Base-by-base conservation (phyloP, 2,888 invertebrate genomes). In the Suillia variegata region DNA sequence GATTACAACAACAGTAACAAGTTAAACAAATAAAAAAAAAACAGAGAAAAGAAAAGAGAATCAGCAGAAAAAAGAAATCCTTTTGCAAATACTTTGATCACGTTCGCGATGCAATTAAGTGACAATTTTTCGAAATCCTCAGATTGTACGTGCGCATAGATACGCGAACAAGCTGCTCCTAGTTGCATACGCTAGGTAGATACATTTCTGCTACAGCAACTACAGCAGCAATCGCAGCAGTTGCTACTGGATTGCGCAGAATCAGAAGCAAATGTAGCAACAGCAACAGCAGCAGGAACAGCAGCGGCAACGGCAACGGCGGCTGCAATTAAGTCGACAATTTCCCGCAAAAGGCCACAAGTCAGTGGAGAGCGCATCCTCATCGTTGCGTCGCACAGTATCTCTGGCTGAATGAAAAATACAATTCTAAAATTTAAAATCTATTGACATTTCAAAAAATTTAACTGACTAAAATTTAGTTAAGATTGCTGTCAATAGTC, bases 21-120 rank as follows among this genome's bases (percentile, higher is more conserved):
- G n/a, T n/a, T 13, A n/a, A 8, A 38, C 4, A 17, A 17, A 45
- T 5, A 45, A 38, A 8, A 38, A 17, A 17, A 45, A 17, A 5
- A 17, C 17, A 20, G 3, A 20, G 18, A 17, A 20, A 45, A 45
- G 38, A n/a, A 38, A 38, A 6, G 38, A 38, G 4, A 38, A n/a
- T n/a, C n/a, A n/a, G n/a, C n/a, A n/a, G n/a, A 45, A 45, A 20
- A 5, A 45, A 45, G 6, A 45, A 45, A 45, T 20, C 20, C 45
- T 20, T 45, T 70, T 67, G 70, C 67, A 69, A 71, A 68, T 73
- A 72, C 70, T 75, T 77, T 77, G 77, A 78, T 78, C 78, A 78
- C 78, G 78, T 78, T 78, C 73, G 76, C 76, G 75, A 76, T 77
- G 78, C 78, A 78, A 78, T 78, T 79, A 78, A 78, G 76, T 79